A percentile compares a stretch with the other conserved stretches of the same genome.
Evolutionary conservation across 92 coral and sea anemone genomes (phyloP).

Genomic region (Palythoa grandis): DNA sequence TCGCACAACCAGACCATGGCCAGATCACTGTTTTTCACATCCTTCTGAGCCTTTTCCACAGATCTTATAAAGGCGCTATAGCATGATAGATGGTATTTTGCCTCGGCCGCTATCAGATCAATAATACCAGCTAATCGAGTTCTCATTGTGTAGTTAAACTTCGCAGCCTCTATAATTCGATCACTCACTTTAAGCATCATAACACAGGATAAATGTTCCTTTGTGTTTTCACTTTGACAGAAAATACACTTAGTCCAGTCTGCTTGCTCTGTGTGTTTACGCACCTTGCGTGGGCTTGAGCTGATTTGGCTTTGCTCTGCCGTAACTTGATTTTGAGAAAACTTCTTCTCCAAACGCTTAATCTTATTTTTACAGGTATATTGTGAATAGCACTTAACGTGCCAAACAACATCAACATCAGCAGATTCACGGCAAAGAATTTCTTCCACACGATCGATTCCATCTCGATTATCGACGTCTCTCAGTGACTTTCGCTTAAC

Average conservation of each 20-base stretch:
- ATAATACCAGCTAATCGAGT: constrained; percentile 58
- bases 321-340: background rate
- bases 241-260: no score
- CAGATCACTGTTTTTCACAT: constrained; percentile 51
- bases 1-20: constrained; percentile 63
- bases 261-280: no score
- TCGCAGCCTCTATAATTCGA: background rate
- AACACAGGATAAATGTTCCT: background rate
- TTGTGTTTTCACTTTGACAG: no score
- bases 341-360: constrained; percentile 6
- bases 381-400: constrained; percentile 7
- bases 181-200: background rate
- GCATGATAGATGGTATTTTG: constrained; percentile 51
- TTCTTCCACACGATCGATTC: constrained; percentile 52
- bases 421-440: constrained; percentile 11
- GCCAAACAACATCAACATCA: constrained; percentile 5
- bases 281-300: constrained; percentile 11
- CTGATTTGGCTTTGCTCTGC: constrained; percentile 4
- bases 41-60: constrained; percentile 37
- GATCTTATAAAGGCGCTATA: constrained; percentile 47
- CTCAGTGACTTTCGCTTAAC: constrained; percentile 34
- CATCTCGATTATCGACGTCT: constrained; percentile 45
- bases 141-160: constrained; percentile 42
- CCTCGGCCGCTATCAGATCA: constrained; percentile 56
- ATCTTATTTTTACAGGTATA: constrained; percentile 2